These are phyloP conservation scores for Epizoanthus stellaris DNA, from an alignment of 92 coral and sea anemone species.

Conservation along the genomic window DNA sequence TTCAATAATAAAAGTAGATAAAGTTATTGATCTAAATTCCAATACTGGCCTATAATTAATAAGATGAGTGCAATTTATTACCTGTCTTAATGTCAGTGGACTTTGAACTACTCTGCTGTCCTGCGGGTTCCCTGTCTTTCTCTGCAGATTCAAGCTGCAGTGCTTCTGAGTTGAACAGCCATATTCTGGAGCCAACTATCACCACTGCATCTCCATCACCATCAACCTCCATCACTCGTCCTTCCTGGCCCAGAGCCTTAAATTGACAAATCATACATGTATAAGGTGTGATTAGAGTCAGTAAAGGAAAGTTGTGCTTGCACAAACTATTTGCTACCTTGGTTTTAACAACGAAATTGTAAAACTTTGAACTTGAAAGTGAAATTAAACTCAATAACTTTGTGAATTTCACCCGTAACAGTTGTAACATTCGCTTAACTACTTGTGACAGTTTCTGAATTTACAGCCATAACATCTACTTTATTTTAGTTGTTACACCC, in stretches of 20 bases:
- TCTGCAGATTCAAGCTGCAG: constrained; percentile 63
- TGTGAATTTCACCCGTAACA: neutral
- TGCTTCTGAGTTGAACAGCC: constrained; percentile 78
- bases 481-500: too few species aligned
- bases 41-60: neutral
- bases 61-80: neutral
- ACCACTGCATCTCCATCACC: constrained; percentile 76
- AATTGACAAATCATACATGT: neutral
- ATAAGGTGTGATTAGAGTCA: neutral
- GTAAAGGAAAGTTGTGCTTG: neutral
- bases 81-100: neutral
- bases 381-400: too few species aligned
- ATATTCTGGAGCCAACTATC: constrained; percentile 53
- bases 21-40: neutral
- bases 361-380: too few species aligned
- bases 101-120: neutral
- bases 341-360: too few species aligned
- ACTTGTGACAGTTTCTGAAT: too few species aligned
- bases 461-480: too few species aligned
- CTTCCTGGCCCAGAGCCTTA: constrained; percentile 73
- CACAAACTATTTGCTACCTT: too few species aligned
- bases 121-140: constrained; percentile 38
- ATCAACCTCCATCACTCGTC: constrained; percentile 67
- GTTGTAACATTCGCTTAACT: too few species aligned
- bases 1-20: neutral